Evolutionary conservation across 2,113 vertebrate species (phyloP).

Genomic region (Natator depressus): DNA sequence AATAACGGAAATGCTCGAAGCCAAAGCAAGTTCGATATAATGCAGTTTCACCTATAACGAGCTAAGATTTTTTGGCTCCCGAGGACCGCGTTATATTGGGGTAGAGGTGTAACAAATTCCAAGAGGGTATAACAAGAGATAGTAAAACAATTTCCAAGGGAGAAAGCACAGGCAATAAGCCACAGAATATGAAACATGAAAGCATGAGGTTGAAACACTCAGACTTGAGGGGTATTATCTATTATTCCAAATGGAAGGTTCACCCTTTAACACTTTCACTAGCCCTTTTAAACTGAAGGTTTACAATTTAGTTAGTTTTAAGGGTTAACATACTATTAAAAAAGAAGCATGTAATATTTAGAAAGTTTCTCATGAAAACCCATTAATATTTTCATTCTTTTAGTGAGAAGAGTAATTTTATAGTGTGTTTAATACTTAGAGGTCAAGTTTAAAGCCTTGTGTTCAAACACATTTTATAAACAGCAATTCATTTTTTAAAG

Average conservation of each 20-base stretch:
- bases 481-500: neutral
- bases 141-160: neutral
- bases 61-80: too few relatives aligned
- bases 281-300: neutral
- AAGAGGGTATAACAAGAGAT: neutral
- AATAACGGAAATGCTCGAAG: too few relatives aligned
- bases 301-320: neutral
- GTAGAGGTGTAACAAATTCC: neutral
- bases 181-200: neutral
- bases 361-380: neutral
- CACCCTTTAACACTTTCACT: constrained; percentile 63
- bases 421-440: neutral
- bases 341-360: neutral
- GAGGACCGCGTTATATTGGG: too few relatives aligned
- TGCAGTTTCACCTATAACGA: too few relatives aligned
- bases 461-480: neutral
- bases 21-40: too few relatives aligned
- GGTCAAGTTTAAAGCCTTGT: neutral
- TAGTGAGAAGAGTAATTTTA: neutral
- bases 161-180: constrained; percentile 26
- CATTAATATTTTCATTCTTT: neutral
- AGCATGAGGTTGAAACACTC: neutral
- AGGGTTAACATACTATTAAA: neutral
- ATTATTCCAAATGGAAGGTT: constrained; percentile 17
- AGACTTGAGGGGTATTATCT: neutral